phyloP scores from a whole-genome alignment of 2,797 vertebrate genomes.

The Meriones psammophilus region DNA sequence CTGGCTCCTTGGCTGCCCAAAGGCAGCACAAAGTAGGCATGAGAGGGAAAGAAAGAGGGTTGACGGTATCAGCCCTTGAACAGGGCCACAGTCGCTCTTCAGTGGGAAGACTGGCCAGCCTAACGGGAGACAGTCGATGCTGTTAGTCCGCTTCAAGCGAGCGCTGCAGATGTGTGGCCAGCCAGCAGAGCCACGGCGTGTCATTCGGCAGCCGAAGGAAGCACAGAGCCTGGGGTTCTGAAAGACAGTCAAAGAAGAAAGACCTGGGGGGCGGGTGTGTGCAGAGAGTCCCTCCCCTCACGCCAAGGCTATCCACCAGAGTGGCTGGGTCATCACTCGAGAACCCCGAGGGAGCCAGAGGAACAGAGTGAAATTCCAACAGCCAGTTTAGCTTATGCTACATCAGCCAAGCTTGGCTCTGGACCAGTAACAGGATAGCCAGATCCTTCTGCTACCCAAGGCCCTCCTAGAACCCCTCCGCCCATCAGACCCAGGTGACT shows the following conservation, averaged over 20 bases:
- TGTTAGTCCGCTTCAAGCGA: not conserved
- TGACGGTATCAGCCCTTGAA: not conserved
- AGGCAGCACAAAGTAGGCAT: accelerated
- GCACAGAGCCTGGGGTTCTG: not conserved
- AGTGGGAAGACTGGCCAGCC: accelerated
- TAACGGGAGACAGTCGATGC: not conserved
- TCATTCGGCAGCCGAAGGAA: not conserved
- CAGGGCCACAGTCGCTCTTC: accelerated
- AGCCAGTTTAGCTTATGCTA: accelerated
- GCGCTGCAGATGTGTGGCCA: accelerated
- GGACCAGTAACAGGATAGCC: accelerated
- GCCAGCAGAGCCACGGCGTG: accelerated
- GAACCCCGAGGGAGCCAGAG: accelerated
- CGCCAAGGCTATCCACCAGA: accelerated
- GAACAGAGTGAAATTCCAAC: not conserved
- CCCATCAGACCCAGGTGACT: not conserved
- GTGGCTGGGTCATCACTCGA: accelerated
- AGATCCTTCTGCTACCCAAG: not conserved
- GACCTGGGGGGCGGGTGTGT: accelerated
- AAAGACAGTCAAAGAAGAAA: not conserved
- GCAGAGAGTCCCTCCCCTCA: accelerated
- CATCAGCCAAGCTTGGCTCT: not conserved
- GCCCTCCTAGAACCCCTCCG: not conserved
- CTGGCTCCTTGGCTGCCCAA: not conserved
- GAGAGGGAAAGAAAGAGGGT: not conserved